phyloP scores from a whole-genome alignment of 2,797 vertebrate genomes.

The Sphaeramia orbicularis region DNA sequence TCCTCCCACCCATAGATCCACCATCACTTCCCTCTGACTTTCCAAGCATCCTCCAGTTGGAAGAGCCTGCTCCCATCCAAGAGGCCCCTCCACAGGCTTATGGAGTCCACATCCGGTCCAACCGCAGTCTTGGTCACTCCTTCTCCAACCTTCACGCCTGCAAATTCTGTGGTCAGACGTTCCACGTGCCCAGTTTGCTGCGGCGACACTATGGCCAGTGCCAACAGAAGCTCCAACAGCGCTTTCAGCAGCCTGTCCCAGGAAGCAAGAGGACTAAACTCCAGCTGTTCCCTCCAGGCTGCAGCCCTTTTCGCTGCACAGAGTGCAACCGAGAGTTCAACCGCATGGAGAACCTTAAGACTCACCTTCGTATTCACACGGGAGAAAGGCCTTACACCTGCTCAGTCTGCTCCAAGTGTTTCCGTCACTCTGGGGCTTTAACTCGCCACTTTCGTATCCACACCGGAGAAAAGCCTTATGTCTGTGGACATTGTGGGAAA shows the following conservation, averaged over 20 bases:
- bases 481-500: constrained; percentile 83
- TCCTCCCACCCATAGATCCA: constrained; percentile 25
- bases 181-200: constrained; percentile 72
- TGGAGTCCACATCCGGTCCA: constrained; percentile 52
- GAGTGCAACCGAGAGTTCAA: constrained; percentile 84
- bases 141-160: constrained; percentile 54
- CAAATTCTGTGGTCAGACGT: constrained; percentile 76
- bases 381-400: constrained; percentile 83
- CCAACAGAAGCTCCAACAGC: constrained; percentile 70
- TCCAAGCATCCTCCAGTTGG: constrained; percentile 60
- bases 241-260: constrained; percentile 19
- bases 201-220: constrained; percentile 76
- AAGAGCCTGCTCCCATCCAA: constrained; percentile 44
- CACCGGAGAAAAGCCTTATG: constrained; percentile 84
- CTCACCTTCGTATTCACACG: constrained; percentile 84
- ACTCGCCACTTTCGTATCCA: constrained; percentile 86
- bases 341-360: constrained; percentile 86
- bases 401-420: constrained; percentile 80
- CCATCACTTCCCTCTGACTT: constrained; percentile 60
- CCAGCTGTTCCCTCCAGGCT: constrained; percentile 79
- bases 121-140: constrained; percentile 22
- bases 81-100: constrained; percentile 48
- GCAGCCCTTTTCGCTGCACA: constrained; percentile 81
- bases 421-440: constrained; percentile 84
- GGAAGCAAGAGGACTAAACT: constrained; percentile 59